Conservation (phyloP, 2,797 vertebrate species). For the Pangasius macronema region DNA sequence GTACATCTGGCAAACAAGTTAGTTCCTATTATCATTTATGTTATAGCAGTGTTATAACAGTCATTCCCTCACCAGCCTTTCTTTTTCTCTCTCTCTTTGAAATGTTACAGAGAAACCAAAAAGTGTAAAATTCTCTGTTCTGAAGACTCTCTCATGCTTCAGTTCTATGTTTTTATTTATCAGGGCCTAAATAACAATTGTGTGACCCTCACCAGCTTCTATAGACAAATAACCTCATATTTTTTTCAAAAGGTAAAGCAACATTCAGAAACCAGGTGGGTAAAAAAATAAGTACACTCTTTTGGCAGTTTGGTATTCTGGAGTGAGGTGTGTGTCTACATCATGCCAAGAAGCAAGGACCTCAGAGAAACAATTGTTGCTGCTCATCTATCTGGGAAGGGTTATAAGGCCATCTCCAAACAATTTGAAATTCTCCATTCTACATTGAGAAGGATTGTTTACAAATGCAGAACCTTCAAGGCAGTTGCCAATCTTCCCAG, state of each 20-base stretch:
- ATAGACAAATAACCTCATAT: not conserved
- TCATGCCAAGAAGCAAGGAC: not conserved
- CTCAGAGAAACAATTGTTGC: not conserved
- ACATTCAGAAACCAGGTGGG: not conserved
- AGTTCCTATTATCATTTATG: not conserved
- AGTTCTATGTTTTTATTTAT: too few species aligned
- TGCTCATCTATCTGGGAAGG: not conserved
- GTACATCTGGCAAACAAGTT: not conserved
- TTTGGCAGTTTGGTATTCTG: not conserved
- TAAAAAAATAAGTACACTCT: not conserved
- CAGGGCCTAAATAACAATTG: too few species aligned
- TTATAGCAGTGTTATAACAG: not conserved
- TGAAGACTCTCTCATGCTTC: too few species aligned
- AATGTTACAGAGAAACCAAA: too few species aligned
- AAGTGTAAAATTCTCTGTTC: too few species aligned
- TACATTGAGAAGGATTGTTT: not conserved
- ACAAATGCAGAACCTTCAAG: not conserved
- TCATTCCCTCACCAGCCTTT: not conserved
- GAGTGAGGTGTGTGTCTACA: not conserved
- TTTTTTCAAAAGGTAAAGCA: not conserved
- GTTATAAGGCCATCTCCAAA: not conserved
- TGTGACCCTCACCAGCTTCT: too few species aligned
- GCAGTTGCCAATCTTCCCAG: not conserved
- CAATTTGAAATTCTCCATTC: not conserved
- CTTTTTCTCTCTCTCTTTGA: not conserved